A percentile compares a stretch with the other conserved stretches of the same genome.
Conservation (phyloP, 1,140 invertebrate genomes). For the Cephus cinctus region DNA sequence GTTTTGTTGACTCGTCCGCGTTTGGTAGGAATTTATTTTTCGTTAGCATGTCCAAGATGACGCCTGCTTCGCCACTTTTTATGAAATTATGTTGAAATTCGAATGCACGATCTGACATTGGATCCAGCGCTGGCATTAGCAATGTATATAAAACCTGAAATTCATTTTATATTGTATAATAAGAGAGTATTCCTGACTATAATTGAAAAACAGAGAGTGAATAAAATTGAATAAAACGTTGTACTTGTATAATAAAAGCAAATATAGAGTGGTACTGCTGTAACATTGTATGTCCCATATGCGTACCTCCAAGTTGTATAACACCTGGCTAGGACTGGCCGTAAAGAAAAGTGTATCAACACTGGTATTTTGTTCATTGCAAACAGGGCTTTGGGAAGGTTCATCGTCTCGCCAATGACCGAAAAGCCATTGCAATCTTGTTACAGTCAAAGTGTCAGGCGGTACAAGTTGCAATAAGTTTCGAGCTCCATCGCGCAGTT, state of each 20-base stretch:
- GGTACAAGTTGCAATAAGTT: conserved; percentile 87
- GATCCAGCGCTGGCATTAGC: conserved; percentile 87
- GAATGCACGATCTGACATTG: conserved; percentile 77
- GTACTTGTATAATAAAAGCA: background rate
- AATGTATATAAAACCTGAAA: conserved; percentile 86
- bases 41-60: conserved; percentile 81
- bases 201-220: too few species aligned
- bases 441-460: conserved; percentile 75
- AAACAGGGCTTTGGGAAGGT: conserved; percentile 35
- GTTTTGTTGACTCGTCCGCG: conserved; percentile 78
- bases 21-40: conserved; percentile 85
- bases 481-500: conserved; percentile 82
- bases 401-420: conserved; percentile 44
- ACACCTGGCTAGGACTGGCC: conserved; percentile 73
- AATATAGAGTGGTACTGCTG: background rate
- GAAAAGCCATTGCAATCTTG: conserved; percentile 64
- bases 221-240: too few species aligned
- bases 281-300: background rate
- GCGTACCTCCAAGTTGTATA: conserved; percentile 70
- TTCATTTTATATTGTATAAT: too few species aligned
- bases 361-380: conserved; percentile 55
- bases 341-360: conserved; percentile 76
- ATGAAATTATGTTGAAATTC: conserved; percentile 90
- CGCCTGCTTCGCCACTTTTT: conserved; percentile 77
- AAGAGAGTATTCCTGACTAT: too few species aligned